Conservation (phyloP, 1,140 invertebrate genomes). For the Bombus consobrinus region DNA sequence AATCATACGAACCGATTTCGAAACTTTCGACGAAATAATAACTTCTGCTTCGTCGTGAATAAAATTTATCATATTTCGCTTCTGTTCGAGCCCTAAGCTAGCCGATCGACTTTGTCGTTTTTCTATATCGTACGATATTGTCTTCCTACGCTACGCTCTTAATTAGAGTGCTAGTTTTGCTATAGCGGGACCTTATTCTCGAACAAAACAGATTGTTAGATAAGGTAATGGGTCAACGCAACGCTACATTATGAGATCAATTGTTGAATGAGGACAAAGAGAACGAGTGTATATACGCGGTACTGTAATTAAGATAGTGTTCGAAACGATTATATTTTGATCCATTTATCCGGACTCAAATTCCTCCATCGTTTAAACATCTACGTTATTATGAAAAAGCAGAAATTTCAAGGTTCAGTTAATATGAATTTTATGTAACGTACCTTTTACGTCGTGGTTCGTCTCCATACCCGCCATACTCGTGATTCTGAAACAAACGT, state of each 20-base stretch:
- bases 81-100: neutral
- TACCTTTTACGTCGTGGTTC: conserved; percentile 83
- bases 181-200: neutral
- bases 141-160: too few relatives aligned
- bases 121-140: too few relatives aligned
- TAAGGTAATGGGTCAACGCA: conserved; percentile 24
- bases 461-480: conserved; percentile 82
- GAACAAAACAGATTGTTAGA: neutral
- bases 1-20: neutral
- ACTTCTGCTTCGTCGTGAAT: neutral
- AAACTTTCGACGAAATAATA: conserved; percentile 1
- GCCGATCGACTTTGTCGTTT: neutral
- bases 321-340: neutral
- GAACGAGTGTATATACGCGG: neutral
- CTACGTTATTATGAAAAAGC: neutral
- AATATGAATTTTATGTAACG: conserved; percentile 12
- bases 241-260: conserved; percentile 25
- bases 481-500: conserved; percentile 81
- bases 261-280: neutral
- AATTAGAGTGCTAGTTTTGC: neutral
- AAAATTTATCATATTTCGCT: neutral
- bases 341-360: too few relatives aligned
- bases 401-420: neutral
- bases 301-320: neutral
- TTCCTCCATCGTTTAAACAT: neutral